phyloP scores from a whole-genome alignment of 2,113 vertebrate species.

The Eurystomus gularis region DNA sequence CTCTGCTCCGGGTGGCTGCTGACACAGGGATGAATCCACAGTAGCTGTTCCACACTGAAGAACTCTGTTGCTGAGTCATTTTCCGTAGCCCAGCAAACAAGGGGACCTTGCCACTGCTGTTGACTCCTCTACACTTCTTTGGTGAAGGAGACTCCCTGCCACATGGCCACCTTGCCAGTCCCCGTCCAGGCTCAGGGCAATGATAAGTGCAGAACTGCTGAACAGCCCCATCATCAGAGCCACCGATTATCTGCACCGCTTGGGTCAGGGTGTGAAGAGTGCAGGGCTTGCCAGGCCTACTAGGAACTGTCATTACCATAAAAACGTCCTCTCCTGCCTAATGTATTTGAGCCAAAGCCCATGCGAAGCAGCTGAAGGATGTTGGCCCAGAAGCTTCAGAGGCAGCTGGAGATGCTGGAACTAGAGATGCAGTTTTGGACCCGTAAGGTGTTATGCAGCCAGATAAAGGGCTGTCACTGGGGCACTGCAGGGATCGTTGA shows the following conservation, averaged over 20 bases:
- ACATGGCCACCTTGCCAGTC: not conserved
- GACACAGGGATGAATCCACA: not conserved
- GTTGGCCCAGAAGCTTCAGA: not conserved
- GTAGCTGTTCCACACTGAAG: not conserved
- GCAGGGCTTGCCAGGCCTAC: not conserved
- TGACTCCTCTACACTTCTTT: not conserved
- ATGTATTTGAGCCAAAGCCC: not conserved
- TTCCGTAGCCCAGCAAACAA: not conserved
- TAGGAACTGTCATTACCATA: not conserved
- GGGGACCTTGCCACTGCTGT: not conserved
- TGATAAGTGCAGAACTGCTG: not conserved
- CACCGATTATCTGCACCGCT: not conserved
- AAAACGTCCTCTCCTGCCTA: not conserved
- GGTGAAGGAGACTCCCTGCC: not conserved
- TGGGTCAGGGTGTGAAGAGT: not conserved
- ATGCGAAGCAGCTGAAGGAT: not conserved
- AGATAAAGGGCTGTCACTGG: not conserved
- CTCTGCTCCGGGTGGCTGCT: not conserved
- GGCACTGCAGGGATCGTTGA: not conserved
- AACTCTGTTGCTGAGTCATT: not conserved
- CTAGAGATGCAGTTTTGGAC: not conserved
- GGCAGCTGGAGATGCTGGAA: not conserved
- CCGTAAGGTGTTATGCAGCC: rapidly evolving
- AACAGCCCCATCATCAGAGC: not conserved
- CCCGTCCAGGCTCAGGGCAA: not conserved